Conservation (phyloP, 2,797 vertebrate genomes). For the Mormyrus proboscirostris region DNA sequence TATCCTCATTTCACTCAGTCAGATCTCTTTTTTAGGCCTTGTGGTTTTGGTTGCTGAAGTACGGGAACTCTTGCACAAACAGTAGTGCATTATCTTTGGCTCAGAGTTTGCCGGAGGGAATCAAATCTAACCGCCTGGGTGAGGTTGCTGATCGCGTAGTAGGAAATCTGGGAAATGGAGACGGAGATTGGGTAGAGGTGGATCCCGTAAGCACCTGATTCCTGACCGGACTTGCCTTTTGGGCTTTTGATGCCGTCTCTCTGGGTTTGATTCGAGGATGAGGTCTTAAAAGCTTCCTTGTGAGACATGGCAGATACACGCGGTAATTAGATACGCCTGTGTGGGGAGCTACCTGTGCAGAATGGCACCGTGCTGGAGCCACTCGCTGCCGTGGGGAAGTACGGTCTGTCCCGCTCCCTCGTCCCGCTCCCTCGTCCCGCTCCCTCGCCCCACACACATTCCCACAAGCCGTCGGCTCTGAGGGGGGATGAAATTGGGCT, state of each 20-base stretch:
- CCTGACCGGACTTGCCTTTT: background rate
- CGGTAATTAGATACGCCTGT: background rate
- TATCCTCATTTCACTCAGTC: background rate
- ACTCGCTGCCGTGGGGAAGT: background rate
- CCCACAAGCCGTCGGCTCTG: background rate
- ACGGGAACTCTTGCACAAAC: background rate
- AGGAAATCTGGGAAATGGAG: constrained; percentile 6
- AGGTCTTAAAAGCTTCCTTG: background rate
- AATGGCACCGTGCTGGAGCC: background rate
- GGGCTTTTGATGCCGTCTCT: background rate
- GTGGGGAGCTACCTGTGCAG: background rate
- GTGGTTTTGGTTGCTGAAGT: background rate
- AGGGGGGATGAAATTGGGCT: background rate
- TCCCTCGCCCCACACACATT: background rate
- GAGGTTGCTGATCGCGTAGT: background rate
- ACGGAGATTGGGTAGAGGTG: background rate
- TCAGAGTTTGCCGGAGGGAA: background rate
- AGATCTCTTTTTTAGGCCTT: background rate
- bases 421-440: background rate
- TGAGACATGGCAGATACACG: background rate
- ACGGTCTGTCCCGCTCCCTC: background rate
- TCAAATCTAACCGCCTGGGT: background rate
- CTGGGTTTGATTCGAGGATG: background rate
- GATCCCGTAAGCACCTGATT: background rate
- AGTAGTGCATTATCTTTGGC: background rate